Conservation (phyloP, 2,797 vertebrate species). For the Ctenochaetus hawaiiensis region DNA sequence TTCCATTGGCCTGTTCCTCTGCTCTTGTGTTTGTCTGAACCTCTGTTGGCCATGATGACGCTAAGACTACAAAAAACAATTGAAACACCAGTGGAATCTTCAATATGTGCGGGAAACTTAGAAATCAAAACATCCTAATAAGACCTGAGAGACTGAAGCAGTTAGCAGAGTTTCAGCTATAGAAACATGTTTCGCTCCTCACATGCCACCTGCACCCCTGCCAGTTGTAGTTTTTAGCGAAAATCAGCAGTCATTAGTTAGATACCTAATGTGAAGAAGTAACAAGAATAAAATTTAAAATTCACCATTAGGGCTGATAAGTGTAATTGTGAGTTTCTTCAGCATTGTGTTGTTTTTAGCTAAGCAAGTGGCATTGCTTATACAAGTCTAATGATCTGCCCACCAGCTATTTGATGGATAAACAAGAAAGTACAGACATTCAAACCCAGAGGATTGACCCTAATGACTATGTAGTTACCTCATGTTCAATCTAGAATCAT, state of each 20-base stretch:
- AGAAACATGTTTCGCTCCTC: background rate
- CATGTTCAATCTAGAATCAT: background rate
- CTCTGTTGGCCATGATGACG: slow-evolving; percentile 38
- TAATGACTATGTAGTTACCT: background rate
- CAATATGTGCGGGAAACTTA: background rate
- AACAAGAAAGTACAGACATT: background rate
- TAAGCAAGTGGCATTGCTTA: background rate
- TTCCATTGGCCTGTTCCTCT: slow-evolving; percentile 59
- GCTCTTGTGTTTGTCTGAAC: slow-evolving; percentile 29
- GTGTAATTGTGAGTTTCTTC: background rate
- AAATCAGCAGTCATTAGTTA: background rate
- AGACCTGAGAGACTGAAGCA: slow-evolving; percentile 13
- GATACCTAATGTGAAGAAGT: background rate
- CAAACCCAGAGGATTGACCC: background rate
- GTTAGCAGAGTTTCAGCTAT: background rate
- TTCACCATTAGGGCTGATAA: background rate
- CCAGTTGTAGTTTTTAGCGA: no score
- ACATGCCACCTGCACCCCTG: background rate
- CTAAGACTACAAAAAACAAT: slow-evolving; percentile 48
- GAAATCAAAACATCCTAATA: slow-evolving; percentile 55
- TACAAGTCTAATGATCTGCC: background rate
- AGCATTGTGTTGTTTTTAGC: background rate
- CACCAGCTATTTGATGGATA: background rate
- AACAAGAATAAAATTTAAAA: background rate
- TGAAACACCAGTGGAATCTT: slow-evolving; percentile 42